phyloP scores from a whole-genome alignment of 37 sponge, comb jelly and placozoan species.

The Tethya wilhelma region DNA sequence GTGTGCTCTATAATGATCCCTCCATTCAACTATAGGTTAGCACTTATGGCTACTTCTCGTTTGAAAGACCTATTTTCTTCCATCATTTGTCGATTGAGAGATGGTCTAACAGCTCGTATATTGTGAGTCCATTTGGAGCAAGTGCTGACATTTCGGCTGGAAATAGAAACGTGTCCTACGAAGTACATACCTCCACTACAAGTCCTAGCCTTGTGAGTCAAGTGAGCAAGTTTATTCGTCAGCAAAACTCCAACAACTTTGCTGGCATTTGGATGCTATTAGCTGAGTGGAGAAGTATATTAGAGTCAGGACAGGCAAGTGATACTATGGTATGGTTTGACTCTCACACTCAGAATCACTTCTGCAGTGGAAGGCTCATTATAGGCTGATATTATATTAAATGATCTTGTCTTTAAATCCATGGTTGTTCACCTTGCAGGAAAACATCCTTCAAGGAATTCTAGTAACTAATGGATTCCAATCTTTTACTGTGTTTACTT shows the following conservation, averaged over 20 bases:
- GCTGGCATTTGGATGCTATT: constrained; percentile 27
- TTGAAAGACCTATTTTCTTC: constrained; percentile 4
- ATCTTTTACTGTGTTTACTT: constrained; percentile 49
- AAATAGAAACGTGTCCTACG: constrained; percentile 12
- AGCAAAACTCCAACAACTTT: neutral
- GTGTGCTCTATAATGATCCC: constrained; percentile 1
- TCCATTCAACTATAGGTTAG: neutral
- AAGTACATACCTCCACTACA: neutral
- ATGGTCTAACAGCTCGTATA: neutral
- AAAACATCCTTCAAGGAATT: constrained; percentile 40
- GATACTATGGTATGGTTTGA: neutral
- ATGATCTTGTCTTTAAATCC: neutral
- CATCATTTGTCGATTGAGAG: neutral
- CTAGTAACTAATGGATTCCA: constrained; percentile 18
- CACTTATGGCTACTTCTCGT: constrained; percentile 26
- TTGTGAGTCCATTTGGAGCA: constrained; percentile 33
- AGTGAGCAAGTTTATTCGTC: constrained; percentile 11
- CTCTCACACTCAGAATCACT: neutral
- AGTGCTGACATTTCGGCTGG: constrained; percentile 2
- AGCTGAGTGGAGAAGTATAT: constrained; percentile 28
- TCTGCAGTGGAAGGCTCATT: neutral
- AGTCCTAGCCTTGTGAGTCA: neutral
- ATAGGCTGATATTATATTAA: no score
- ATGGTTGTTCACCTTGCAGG: neutral
- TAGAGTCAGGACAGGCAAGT: constrained; percentile 6